Percentiles rank a stretch among this genome's conserved stretches.
These are phyloP conservation scores for Papilio polyxenes DNA, from an alignment of 1,140 invertebrate genomes.

Conservation along the genomic window DNA sequence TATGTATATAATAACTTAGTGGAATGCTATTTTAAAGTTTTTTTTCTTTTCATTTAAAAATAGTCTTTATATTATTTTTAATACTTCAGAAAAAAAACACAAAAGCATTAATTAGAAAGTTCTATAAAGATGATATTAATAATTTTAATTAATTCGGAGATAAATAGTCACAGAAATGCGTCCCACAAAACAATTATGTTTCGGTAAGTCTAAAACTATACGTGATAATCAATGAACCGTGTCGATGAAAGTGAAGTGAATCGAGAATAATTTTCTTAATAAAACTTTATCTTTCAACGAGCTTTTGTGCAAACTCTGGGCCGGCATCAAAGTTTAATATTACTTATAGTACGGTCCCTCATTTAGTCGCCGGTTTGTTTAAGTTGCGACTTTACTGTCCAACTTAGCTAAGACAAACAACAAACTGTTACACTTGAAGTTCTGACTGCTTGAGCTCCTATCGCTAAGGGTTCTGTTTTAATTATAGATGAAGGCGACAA, in stretches of 20 bases:
- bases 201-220: background rate
- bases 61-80: too few species aligned
- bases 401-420: constrained; percentile 73
- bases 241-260: background rate
- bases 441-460: constrained; percentile 47
- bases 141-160: background rate
- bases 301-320: constrained; percentile 45
- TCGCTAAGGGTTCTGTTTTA: constrained; percentile 59
- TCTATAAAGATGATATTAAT: too few species aligned
- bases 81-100: too few species aligned
- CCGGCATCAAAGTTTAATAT: constrained; percentile 60
- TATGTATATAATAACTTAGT: background rate
- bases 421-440: constrained; percentile 63
- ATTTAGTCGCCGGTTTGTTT: constrained; percentile 56
- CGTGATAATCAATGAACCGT: constrained; percentile 9
- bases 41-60: too few species aligned
- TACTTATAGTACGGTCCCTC: constrained; percentile 53
- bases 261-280: constrained; percentile 28
- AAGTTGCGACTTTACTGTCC: constrained; percentile 68
- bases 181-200: background rate
- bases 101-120: too few species aligned
- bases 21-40: background rate
- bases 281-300: constrained; percentile 33
- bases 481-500: constrained; percentile 52
- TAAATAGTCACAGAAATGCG: background rate